These are phyloP conservation scores for Epirrita christyi DNA, from an alignment of 2,888 invertebrate genomes.

Conservation along the genomic window DNA sequence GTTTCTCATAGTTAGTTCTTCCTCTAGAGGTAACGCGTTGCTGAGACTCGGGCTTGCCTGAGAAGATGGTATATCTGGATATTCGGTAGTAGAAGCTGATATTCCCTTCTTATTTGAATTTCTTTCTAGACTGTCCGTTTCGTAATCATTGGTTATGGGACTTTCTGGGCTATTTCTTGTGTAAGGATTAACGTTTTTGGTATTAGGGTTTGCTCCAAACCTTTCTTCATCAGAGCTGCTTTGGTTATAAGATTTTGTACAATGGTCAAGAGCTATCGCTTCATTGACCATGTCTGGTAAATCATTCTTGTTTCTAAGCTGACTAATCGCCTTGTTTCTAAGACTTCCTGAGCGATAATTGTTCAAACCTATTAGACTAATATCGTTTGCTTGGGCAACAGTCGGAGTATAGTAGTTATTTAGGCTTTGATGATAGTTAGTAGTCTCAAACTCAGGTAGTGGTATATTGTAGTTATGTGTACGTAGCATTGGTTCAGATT, in stretches of 20 bases:
- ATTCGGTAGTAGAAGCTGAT: conserved; percentile 86
- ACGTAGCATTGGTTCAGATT: conserved; percentile 72
- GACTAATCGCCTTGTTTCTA: conserved; percentile 52
- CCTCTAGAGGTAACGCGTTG: conserved; percentile 90
- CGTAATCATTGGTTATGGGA: conserved; percentile 86
- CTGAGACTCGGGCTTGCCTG: conserved; percentile 91
- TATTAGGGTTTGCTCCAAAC: conserved; percentile 57
- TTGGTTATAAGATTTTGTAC: conserved; percentile 68
- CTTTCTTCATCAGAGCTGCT: conserved; percentile 76
- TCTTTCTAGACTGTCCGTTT: conserved; percentile 90
- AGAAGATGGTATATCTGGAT: conserved; percentile 86
- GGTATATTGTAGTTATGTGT: conserved; percentile 68
- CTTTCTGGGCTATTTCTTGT: conserved; percentile 65
- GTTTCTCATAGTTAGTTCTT: conserved; percentile 92
- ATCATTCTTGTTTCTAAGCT: conserved; percentile 62
- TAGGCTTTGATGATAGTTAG: conserved; percentile 49
- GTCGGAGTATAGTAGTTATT: conserved; percentile 61
- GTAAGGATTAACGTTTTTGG: conserved; percentile 53
- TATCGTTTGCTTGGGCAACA: conserved; percentile 61
- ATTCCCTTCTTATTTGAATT: conserved; percentile 79
- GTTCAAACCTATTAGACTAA: conserved; percentile 61
- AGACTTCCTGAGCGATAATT: conserved; percentile 57
- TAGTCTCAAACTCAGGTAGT: conserved; percentile 65
- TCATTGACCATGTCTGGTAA: conserved; percentile 88
- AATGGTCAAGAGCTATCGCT: conserved; percentile 84